These are phyloP conservation scores for Lepus townsendii DNA, from an alignment of 2,797 vertebrate genomes.

Conservation along the genomic window DNA sequence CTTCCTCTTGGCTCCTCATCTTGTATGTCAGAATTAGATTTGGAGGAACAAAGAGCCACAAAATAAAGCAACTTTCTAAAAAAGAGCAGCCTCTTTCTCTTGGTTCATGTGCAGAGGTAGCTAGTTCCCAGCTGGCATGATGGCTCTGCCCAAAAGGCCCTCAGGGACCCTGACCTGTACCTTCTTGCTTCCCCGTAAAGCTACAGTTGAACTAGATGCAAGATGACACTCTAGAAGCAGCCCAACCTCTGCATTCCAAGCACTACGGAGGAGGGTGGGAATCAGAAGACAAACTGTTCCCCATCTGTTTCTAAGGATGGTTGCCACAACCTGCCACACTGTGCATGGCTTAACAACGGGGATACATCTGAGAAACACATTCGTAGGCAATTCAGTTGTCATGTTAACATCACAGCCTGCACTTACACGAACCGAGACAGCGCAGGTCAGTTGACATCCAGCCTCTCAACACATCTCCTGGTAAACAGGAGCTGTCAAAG, in stretches of 20 bases:
- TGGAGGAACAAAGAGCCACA: background rate
- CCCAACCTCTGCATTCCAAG: background rate
- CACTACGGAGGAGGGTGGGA: background rate
- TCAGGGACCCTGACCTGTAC: background rate
- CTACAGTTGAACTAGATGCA: background rate
- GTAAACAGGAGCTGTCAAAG: no score
- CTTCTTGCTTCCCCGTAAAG: background rate
- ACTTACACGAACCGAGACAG: no score
- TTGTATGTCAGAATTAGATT: background rate
- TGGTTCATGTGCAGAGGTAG: background rate
- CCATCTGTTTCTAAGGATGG: background rate
- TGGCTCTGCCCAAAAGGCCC: background rate
- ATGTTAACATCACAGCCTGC: no score
- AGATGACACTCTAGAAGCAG: background rate
- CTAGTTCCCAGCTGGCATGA: background rate
- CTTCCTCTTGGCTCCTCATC: background rate
- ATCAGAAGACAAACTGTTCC: background rate
- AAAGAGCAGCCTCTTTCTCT: background rate
- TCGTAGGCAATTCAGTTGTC: no score
- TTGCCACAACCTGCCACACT: background rate
- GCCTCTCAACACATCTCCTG: no score
- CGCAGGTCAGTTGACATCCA: no score
- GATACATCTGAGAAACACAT: no score
- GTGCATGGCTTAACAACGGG: no score
- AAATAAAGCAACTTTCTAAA: slow-evolving; percentile 11